These are phyloP conservation scores for Lagocephalus sceleratus DNA, from an alignment of 2,797 vertebrate species.

Conservation along the genomic window DNA sequence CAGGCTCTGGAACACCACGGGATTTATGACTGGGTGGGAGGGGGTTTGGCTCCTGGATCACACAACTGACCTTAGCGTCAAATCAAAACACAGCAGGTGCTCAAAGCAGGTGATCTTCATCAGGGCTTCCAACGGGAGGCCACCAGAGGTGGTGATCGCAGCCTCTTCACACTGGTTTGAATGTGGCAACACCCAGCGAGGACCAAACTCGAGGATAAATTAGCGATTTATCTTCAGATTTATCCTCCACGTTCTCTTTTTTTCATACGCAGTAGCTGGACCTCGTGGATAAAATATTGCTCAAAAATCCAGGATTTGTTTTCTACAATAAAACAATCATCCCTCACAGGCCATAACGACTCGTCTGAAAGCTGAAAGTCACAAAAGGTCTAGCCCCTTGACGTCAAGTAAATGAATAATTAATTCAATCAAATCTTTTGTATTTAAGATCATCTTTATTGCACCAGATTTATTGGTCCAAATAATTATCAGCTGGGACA, in stretches of 20 bases:
- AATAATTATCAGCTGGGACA: too few species aligned
- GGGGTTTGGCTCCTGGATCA: slow-evolving; percentile 30
- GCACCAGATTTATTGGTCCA: too few species aligned
- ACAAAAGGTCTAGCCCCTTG: slow-evolving; percentile 32
- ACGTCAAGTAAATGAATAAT: too few species aligned
- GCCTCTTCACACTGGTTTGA: too few species aligned
- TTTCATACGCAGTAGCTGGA: too few species aligned
- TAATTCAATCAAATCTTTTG: too few species aligned
- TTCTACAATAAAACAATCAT: slow-evolving; percentile 62
- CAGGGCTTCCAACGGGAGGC: slow-evolving; percentile 27
- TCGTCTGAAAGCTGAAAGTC: not conserved
- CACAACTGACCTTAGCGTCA: slow-evolving; percentile 60
- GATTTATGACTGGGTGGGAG: slow-evolving; percentile 27
- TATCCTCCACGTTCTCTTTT: too few species aligned
- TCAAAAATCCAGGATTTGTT: slow-evolving; percentile 35
- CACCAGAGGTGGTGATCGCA: too few species aligned
- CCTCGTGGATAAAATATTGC: too few species aligned
- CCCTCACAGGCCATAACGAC: slow-evolving; percentile 55
- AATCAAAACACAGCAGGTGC: slow-evolving; percentile 42
- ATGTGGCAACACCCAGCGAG: slow-evolving; percentile 4
- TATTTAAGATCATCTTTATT: too few species aligned
- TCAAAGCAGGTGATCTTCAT: slow-evolving; percentile 18
- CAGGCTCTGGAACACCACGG: slow-evolving; percentile 38
- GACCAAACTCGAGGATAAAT: too few species aligned
- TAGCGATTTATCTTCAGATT: too few species aligned